Base-by-base conservation (phyloP, 53 echinoderm and acorn worm species). In the Echinarachnius parma region DNA sequence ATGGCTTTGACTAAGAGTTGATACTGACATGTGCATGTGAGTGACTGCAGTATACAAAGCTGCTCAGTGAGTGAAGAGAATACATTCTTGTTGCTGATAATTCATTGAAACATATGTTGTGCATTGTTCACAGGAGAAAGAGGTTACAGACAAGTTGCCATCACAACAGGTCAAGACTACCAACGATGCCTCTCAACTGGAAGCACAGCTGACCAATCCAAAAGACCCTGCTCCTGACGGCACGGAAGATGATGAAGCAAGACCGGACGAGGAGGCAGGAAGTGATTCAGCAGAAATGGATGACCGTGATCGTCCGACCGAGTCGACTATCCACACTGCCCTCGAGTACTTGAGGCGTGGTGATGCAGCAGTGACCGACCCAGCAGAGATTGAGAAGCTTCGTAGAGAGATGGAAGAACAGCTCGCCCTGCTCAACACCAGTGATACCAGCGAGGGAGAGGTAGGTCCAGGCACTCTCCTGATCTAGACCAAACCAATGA, bases 321-420 rank as follows among this genome's bases (percentile, higher is more conserved):
- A 66, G 19, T 93, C 93, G 0, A 81, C 88, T 31, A 82, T 82
- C 57, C 96, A 96, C 53, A 96, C 96, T 4, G 78, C 80, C 48
- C 36, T 71, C 59, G 90, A 86, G 32, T 61, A 81, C 63, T 46
- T 82, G 42, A 55, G 33, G 11, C 57, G 33, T 34, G 26, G 80
- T 75, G 47, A 60, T 53, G 57, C 29, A n/a, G 29, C 53, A 28
- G 16, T 77, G 33, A 60, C 39, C 37, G 80, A 83, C 48, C 79
- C 83, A 18, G 81, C 81, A 29, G 96, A 91, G 45, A 45, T 91
- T 29, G 96, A 96, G 65, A 68, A 32, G 16, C 53, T 96, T 20
- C 66, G 96, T 22, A 58, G 53, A 46, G 88, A 87, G 49, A 77
- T 95, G 67, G 88, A 87, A 75, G 65, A 84, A 48, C 87, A 96